Base-by-base conservation (phyloP, 2,797 vertebrate genomes). In the Acanthurus tractus region DNA sequence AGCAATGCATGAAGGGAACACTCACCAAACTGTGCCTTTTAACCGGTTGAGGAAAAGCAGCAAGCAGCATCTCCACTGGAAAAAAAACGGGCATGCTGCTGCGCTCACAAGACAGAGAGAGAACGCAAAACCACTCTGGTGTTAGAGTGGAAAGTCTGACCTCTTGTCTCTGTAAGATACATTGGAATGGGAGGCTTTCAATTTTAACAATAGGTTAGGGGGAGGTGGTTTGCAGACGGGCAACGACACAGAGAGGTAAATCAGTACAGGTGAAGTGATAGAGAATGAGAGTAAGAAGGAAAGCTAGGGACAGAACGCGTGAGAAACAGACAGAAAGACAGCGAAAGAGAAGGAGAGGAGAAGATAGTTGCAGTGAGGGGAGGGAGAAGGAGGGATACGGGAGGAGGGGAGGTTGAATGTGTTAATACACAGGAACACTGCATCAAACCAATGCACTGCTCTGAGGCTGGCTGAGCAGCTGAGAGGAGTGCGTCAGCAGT, bases 401-500 rank as follows among this genome's bases (percentile, higher is more conserved):
- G 81, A 85, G 81, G 80, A 74, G 88, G 89, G 90, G 87, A 88
- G 92, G 93, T 90, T 92, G 94, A 94, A 96, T 92, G 93, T 93
- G 96, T 96, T 96, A 95, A 96, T 94, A 96, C 95, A 96, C 92
- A 94, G 93, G 95, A 96, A 96, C 95, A 96, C 95, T 96, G 96
- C 96, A 97, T 97, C 97, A 96, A 96, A 96, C 97, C 95, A 94
- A 95, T 95, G 95, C 96, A 95, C 96, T 96, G 96, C 95, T 95
- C 94, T 93, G 95, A 95, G 94, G 90, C 90, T 92, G 91, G 87
- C 89, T 85, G 91, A 91, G 93, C 92, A 93, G 91, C 93, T 91
- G 91, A 90, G 91, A 94, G 91, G 95, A 94, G 96, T 97, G 97
- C 97, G 97, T 98, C 97, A 98, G 97, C 96, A 97, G 96, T 97